A percentile compares a stretch with the other conserved stretches of the same genome.
Conservation (phyloP, 2,113 vertebrate genomes). For the Alexandromys fortis region DNA sequence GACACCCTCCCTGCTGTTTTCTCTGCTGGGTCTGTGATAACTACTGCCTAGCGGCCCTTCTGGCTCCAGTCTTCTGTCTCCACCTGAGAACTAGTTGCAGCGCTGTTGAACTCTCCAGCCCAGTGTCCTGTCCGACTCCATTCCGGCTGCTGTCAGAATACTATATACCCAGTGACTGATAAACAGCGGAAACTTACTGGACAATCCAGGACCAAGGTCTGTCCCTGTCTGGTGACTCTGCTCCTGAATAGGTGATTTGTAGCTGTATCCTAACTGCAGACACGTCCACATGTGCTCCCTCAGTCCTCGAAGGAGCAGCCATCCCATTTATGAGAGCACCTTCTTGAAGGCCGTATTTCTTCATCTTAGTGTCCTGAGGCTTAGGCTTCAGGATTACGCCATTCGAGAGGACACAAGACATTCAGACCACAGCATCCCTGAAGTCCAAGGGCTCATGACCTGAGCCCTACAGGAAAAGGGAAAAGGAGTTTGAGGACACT, state of each 20-base stretch:
- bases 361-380: neutral
- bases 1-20: neutral
- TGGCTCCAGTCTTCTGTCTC: accelerated
- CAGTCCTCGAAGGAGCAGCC: neutral
- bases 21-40: too few relatives aligned
- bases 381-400: neutral
- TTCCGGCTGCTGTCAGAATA: neutral
- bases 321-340: neutral
- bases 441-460: neutral
- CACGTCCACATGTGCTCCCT: too few relatives aligned
- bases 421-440: too few relatives aligned
- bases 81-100: neutral
- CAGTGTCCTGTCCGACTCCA: too few relatives aligned
- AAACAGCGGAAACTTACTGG: neutral
- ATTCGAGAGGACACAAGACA: neutral
- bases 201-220: neutral
- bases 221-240: neutral
- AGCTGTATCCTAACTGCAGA: neutral
- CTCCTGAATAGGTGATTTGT: neutral
- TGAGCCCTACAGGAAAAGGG: neutral
- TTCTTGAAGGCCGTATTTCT: neutral
- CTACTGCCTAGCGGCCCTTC: accelerated
- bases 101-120: neutral
- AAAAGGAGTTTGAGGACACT: neutral
- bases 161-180: neutral